phyloP scores from a whole-genome alignment of 2,113 vertebrate species.

The Lagopus muta region DNA sequence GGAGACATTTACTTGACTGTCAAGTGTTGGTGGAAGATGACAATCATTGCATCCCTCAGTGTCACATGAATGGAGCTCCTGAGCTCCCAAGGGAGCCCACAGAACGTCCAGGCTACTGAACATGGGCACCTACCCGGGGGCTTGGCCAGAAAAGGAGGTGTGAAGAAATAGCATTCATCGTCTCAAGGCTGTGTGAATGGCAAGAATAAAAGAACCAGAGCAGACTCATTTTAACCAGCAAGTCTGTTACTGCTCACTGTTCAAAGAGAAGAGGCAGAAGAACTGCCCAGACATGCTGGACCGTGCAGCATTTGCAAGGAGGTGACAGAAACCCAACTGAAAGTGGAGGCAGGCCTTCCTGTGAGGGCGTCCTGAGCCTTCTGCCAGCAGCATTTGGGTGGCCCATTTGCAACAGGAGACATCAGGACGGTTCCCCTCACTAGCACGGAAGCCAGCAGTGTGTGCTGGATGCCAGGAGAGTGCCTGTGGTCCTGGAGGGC shows the following conservation, averaged over 20 bases:
- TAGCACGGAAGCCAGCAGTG: background rate
- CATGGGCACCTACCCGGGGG: background rate
- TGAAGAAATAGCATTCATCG: background rate
- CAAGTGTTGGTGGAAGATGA: background rate
- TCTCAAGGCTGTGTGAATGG: accelerated
- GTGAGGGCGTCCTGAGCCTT: background rate
- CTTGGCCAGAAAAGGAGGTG: background rate
- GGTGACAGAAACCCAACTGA: background rate
- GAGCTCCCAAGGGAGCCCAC: background rate
- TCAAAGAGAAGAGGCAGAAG: background rate
- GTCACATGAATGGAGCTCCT: background rate
- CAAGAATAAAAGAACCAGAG: background rate
- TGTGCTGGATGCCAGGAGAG: background rate
- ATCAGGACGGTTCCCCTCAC: background rate
- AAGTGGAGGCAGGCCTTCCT: background rate
- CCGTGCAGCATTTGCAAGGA: background rate
- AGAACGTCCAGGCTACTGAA: background rate
- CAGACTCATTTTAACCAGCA: background rate
- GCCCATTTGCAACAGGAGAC: background rate
- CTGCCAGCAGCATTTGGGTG: background rate
- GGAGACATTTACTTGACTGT: background rate
- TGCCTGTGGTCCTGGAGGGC: background rate
- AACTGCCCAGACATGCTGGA: background rate
- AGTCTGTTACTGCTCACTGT: background rate
- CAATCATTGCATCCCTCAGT: background rate